A percentile compares a stretch with the other conserved stretches of the same genome.
Conservation (phyloP, 1,140 invertebrate species). For the Eciton burchellii region DNA sequence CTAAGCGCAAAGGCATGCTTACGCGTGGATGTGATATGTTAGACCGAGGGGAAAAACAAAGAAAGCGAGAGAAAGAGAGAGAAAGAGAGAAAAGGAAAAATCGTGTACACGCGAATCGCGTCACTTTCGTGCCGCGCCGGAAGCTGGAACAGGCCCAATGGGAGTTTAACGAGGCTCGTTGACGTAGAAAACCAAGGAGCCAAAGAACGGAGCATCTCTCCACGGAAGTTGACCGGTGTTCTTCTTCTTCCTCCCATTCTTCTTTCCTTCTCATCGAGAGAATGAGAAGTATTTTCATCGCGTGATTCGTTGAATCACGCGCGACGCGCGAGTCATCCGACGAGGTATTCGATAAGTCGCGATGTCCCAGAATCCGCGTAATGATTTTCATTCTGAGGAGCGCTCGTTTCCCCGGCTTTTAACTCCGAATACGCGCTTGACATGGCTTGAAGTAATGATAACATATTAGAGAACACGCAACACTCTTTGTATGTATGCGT, state of each 20-base stretch:
- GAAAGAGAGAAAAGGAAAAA: not conserved
- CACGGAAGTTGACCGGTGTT: constrained; percentile 37
- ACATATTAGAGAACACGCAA: not conserved
- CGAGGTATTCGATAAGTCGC: not conserved
- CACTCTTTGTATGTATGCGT: not conserved
- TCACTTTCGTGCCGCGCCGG: constrained; percentile 37
- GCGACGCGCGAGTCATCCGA: constrained; percentile 35
- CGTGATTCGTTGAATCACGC: constrained; percentile 36
- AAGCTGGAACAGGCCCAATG: constrained; percentile 72
- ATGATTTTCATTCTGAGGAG: not conserved
- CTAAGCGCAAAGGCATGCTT: not conserved
- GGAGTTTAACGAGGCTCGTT: constrained; percentile 69
- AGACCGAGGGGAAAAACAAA: not conserved
- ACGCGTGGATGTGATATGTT: not conserved
- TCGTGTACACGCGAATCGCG: constrained; percentile 28
- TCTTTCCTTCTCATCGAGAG: constrained; percentile 2
- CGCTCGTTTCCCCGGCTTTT: not conserved
- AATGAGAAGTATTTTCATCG: not conserved
- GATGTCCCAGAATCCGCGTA: not conserved
- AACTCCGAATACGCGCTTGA: not conserved
- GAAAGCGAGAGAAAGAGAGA: not conserved
- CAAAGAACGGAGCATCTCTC: constrained; percentile 62
- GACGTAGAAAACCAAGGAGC: constrained; percentile 66
- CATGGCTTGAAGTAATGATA: not conserved
- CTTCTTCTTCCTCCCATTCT: constrained; percentile 20